A percentile compares a stretch with the other conserved stretches of the same genome.
phyloP scores from a whole-genome alignment of 2,113 vertebrate species.

The Callospermophilus lateralis region DNA sequence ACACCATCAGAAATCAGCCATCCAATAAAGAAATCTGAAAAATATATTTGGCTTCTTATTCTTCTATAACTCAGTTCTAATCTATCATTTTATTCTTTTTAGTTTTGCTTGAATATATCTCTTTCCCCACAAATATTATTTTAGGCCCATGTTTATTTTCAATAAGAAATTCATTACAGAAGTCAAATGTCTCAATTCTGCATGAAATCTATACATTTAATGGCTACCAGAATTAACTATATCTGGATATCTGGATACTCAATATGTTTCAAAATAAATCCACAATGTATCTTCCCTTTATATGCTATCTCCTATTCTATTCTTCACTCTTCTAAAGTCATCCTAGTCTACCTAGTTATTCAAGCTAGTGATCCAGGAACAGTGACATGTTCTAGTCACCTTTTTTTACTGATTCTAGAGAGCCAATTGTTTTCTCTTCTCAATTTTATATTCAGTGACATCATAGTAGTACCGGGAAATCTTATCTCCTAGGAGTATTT shows the following conservation, averaged over 20 bases:
- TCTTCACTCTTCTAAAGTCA: background rate
- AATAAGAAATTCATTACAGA: background rate
- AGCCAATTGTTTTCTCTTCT: background rate
- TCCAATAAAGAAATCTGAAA: background rate
- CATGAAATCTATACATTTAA: background rate
- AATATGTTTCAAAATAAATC: background rate
- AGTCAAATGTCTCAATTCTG: background rate
- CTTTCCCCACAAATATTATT: background rate
- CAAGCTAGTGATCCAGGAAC: no score
- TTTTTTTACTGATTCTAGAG: background rate
- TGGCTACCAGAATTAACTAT: background rate
- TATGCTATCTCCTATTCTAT: background rate
- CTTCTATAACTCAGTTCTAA: background rate
- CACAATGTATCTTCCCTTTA: background rate
- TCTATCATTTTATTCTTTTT: background rate
- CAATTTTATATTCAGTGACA: background rate
- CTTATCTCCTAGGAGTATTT: background rate
- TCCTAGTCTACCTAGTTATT: background rate
- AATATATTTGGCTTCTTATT: background rate
- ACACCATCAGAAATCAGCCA: background rate
- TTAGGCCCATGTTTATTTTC: background rate
- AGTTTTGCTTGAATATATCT: background rate
- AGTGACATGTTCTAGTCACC: background rate
- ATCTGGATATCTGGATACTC: background rate
- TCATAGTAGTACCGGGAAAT: background rate